Percentiles rank a stretch among this genome's conserved stretches.
Conservation (phyloP, 2,797 vertebrate genomes). For the Phoxinus dragarum region DNA sequence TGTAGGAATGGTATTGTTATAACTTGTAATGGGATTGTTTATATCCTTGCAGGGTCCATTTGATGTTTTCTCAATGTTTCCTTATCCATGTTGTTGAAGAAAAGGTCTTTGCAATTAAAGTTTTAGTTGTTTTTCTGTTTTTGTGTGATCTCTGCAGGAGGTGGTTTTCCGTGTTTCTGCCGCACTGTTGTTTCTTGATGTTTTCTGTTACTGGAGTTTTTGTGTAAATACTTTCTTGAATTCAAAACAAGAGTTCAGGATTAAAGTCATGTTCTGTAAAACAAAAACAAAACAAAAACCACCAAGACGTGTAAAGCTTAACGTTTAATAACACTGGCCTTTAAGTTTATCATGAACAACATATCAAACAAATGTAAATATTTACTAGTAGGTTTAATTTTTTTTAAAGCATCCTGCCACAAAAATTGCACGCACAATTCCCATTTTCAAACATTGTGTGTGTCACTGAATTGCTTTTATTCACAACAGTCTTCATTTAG, state of each 20-base stretch:
- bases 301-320: not conserved
- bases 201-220: not conserved
- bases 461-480: not conserved
- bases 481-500: not conserved
- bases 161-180: not conserved
- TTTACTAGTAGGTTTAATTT: not conserved
- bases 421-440: not conserved
- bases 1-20: conserved; percentile 32
- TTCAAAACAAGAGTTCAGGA: not conserved
- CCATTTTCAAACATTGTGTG: not conserved
- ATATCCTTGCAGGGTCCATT: conserved; percentile 20
- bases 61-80: conserved; percentile 18
- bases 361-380: not conserved
- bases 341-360: not conserved
- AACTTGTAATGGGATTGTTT: conserved; percentile 19
- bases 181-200: not conserved
- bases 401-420: not conserved
- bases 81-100: conserved; percentile 7
- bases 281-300: not conserved
- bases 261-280: conserved; percentile 17
- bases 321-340: not conserved
- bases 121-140: conserved; percentile 14
- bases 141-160: not conserved
- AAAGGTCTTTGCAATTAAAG: conserved; percentile 31
- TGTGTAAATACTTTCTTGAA: not conserved